Conservation (phyloP, 2,888 invertebrate genomes). For the Lasioglossum oenotherae region DNA sequence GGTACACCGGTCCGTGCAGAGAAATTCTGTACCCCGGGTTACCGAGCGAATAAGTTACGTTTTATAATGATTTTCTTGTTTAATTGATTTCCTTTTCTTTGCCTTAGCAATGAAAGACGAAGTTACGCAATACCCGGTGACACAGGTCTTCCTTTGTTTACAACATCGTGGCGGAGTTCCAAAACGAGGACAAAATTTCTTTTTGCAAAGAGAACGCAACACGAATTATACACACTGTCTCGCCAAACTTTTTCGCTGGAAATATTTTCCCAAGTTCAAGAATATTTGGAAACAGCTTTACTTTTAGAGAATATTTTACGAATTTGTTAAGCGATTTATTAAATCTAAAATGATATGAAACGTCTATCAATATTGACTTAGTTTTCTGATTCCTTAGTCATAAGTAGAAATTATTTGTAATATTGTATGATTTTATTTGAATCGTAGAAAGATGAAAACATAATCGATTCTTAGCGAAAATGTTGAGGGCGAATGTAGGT, state of each 20-base stretch:
- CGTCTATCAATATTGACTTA: background rate
- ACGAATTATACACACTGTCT: background rate
- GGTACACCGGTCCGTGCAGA: conserved; percentile 56
- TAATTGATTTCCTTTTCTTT: conserved; percentile 13
- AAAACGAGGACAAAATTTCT: conserved; percentile 43
- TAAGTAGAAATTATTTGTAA: background rate
- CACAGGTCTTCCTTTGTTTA: conserved; percentile 18
- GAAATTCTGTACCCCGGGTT: conserved; percentile 56
- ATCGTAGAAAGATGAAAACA: background rate
- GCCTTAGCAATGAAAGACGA: conserved; percentile 12
- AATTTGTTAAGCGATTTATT: background rate
- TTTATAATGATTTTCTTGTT: conserved; percentile 2
- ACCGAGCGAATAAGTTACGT: conserved; percentile 41
- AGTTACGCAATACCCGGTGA: conserved; percentile 1
- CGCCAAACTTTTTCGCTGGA: background rate
- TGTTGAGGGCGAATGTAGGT: background rate
- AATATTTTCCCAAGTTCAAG: conserved; percentile 11
- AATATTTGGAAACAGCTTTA: background rate
- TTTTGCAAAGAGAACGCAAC: conserved; percentile 29
- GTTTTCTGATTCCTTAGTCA: background rate
- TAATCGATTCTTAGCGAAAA: background rate
- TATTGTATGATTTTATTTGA: background rate
- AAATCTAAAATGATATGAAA: background rate
- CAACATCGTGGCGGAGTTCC: conserved; percentile 30
- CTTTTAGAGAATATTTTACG: background rate